Percentiles rank a stretch among this genome's conserved stretches.
These are phyloP conservation scores for Pterobdella sp. DNA, from an alignment of 2,888 invertebrate genomes.

Conservation along the genomic window DNA sequence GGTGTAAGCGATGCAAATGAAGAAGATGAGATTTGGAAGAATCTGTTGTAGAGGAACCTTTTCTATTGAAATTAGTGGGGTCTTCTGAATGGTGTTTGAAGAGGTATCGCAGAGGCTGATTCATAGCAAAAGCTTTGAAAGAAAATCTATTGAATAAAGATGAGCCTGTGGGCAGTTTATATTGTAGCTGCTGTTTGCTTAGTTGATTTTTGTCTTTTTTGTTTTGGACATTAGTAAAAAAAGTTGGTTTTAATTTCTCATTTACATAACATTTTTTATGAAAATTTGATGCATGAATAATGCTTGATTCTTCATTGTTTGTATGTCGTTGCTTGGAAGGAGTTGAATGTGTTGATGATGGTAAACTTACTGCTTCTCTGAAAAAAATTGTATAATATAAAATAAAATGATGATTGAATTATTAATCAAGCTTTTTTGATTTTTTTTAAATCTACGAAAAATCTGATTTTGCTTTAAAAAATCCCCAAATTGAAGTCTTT, in stretches of 20 bases:
- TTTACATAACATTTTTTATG: not conserved
- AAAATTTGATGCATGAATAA: not conserved
- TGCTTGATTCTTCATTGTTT: not conserved
- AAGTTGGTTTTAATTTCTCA: not conserved
- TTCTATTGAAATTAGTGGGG: constrained; percentile 47
- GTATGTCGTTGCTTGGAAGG: not conserved
- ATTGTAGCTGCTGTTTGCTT: not conserved
- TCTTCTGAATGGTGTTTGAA: constrained; percentile 87
- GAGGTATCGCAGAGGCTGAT: constrained; percentile 61
- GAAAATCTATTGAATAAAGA: constrained; percentile 23
- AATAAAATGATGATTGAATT: too few species aligned
- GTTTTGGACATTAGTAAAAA: not conserved
- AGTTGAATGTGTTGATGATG: not conserved
- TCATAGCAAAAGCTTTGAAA: constrained; percentile 15
- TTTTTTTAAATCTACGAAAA: too few species aligned
- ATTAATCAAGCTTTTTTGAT: too few species aligned
- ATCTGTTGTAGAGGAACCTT: not conserved
- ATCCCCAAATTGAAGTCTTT: too few species aligned
- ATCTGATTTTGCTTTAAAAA: too few species aligned
- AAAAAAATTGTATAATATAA: too few species aligned
- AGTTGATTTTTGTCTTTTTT: constrained; percentile 11
- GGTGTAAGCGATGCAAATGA: constrained; percentile 10
- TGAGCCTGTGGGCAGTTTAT: not conserved
- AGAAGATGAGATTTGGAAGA: not conserved
- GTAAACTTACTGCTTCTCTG: not conserved